These are phyloP conservation scores for Vultur gryphus DNA, from an alignment of 2,797 vertebrate genomes.

Conservation along the genomic window DNA sequence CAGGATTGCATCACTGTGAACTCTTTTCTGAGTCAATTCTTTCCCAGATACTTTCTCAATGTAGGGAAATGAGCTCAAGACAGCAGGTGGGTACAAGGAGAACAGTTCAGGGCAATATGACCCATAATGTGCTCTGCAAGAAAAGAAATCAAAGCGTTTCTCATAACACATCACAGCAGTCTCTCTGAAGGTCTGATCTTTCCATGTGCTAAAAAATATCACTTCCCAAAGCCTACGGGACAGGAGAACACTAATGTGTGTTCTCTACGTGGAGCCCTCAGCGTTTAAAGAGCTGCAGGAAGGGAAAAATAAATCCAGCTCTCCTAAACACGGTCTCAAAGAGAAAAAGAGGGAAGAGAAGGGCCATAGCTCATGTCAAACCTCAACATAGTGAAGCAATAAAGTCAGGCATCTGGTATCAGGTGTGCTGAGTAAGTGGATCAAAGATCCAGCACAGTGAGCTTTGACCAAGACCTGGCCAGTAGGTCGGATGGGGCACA, in stretches of 20 bases:
- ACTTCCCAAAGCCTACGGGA: background rate
- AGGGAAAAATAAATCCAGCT: background rate
- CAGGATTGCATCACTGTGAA: background rate
- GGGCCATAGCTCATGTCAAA: background rate
- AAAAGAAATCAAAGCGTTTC: background rate
- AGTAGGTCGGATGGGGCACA: fast-evolving
- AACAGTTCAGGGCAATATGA: background rate
- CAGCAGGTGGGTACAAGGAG: background rate
- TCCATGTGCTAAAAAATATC: background rate
- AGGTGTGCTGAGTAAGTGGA: background rate
- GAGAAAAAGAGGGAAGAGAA: background rate
- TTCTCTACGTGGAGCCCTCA: background rate
- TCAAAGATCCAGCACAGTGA: background rate
- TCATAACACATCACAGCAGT: background rate
- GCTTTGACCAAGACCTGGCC: background rate
- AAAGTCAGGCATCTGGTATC: background rate
- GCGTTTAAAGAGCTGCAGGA: background rate
- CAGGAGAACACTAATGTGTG: background rate
- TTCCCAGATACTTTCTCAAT: background rate
- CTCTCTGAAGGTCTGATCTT: background rate
- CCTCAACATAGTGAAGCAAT: background rate
- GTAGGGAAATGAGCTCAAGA: background rate
- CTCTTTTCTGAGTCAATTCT: background rate
- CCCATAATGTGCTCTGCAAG: background rate
- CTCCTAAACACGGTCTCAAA: background rate